These are phyloP conservation scores for Eueremaeus valkanovi DNA, from an alignment of 2,888 invertebrate genomes.

Conservation along the genomic window DNA sequence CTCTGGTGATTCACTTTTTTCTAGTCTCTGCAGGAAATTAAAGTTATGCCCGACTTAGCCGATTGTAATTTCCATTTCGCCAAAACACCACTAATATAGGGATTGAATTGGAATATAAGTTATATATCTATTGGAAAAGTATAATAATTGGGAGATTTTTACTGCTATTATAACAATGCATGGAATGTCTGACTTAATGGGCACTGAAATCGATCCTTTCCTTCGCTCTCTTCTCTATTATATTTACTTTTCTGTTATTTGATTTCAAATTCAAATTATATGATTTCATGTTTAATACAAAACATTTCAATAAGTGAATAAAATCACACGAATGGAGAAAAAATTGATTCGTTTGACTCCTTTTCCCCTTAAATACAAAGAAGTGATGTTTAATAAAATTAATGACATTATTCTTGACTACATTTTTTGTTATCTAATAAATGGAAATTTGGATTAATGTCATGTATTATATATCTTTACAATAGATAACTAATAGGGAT, in stretches of 20 bases:
- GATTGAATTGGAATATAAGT: background rate
- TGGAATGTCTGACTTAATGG: background rate
- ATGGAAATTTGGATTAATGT: background rate
- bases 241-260: background rate
- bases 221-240: background rate
- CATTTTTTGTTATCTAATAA: background rate
- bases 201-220: background rate
- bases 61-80: background rate
- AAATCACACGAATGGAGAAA: too few relatives aligned
- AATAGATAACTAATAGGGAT: too few relatives aligned
- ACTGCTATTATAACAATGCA: background rate
- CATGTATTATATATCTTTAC: background rate
- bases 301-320: too few relatives aligned
- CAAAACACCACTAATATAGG: too few relatives aligned
- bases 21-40: background rate
- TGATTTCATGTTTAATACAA: too few relatives aligned
- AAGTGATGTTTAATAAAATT: background rate
- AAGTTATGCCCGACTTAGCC: background rate
- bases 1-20: background rate
- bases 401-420: background rate
- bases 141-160: background rate
- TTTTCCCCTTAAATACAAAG: background rate
- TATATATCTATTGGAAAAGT: background rate
- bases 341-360: background rate
- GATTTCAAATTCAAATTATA: background rate